Base-by-base conservation (phyloP, 2,888 invertebrate genomes). In the Biston stratarius region DNA sequence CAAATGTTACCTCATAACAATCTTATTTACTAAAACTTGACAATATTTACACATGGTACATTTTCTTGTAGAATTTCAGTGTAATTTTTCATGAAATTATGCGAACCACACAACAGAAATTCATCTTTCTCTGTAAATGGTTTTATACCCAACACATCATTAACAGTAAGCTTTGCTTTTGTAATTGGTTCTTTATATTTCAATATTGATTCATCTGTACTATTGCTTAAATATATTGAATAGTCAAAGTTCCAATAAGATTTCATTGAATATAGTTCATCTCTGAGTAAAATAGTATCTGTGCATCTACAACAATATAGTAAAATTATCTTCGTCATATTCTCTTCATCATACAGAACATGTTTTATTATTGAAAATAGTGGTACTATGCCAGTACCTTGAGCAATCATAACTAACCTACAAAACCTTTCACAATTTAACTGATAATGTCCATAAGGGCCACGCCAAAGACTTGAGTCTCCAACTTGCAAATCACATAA, bases 331-430 rank as follows among this genome's bases (percentile, higher is more conserved):
- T 94, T 91, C 0, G 96, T 96, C 76, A 96, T 94, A 78, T 97
- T 96, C 38, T 95, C 94, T 73, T 96, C 96, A 87, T 97, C 95
- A 33, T 91, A 81, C 58, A 97, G 77, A 71, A 97, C 94, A 45
- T 90, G 84, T 40, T 94, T 86, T 59, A 96, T 94, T 11, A 97
- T 94, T 14, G 95, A 92, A 75, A 95, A 92, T 78, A 97, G 94
- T 36, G 97, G 96, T 15, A 96, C 95, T 71, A 97, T 95, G 0
- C 97, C 97, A 34, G 97, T 96, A 0, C 97, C 97, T 81, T 97
- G 97, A 53, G 96, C 89, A 72, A 94, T 76, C 90, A 94, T 91
- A 34, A 92, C 76, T 47, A 94, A 83, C 79, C 86, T 84, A 69
- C 88, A 86, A 79, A 85, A 92, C 51, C 78, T 81, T 77, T 94